Evolutionary conservation across 2,113 vertebrate species (phyloP).

Genomic region (Pterocles gutturalis): DNA sequence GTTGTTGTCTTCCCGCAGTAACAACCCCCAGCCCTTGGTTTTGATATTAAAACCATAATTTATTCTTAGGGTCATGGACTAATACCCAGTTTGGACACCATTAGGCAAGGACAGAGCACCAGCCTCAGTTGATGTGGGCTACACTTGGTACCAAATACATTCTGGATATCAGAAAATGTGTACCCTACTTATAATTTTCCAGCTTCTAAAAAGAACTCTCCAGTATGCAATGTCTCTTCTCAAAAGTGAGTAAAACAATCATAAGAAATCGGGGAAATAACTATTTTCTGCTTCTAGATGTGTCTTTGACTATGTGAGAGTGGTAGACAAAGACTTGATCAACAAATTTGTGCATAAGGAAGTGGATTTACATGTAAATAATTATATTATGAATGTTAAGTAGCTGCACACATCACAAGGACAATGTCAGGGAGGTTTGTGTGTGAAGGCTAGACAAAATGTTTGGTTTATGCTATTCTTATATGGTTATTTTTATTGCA

Average conservation of each 20-base stretch:
- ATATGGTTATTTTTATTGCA: background rate
- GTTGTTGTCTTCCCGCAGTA: background rate
- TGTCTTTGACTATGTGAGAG: background rate
- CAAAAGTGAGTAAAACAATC: background rate
- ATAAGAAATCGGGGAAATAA: background rate
- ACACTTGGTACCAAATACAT: background rate
- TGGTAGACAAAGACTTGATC: background rate
- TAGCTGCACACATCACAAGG: background rate
- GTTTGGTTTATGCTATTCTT: background rate
- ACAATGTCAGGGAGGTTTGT: background rate
- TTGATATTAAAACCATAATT: background rate
- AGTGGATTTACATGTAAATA: background rate
- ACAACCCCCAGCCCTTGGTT: background rate
- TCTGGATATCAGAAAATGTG: background rate
- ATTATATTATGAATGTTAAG: background rate
- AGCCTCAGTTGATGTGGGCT: background rate
- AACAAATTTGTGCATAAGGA: background rate
- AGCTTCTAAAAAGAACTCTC: conserved; percentile 9
- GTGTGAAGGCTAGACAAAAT: background rate
- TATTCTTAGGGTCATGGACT: background rate
- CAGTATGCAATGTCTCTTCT: background rate
- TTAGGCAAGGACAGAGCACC: background rate
- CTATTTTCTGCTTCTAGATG: background rate
- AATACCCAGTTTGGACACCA: background rate
- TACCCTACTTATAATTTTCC: background rate